phyloP scores from a whole-genome alignment of 2,797 vertebrate species.

The Silurus aristotelis region DNA sequence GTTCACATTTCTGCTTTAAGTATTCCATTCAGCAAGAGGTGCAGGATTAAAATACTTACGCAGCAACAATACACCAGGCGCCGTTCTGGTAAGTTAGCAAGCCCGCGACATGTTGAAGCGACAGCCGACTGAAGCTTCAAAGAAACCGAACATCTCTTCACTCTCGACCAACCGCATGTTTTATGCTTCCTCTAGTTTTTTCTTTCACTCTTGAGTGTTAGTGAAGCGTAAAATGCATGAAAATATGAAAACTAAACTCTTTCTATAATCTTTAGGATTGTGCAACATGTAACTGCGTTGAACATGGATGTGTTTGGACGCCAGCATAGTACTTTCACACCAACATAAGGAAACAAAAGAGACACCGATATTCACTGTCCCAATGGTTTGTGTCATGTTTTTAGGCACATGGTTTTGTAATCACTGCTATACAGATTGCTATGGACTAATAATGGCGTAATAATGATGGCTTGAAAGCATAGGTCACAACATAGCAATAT shows the following conservation, averaged over 20 bases:
- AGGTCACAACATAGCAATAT: neutral
- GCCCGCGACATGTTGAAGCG: conserved; percentile 5
- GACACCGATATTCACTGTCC: neutral
- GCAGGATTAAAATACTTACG: neutral
- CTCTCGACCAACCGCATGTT: neutral
- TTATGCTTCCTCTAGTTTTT: neutral
- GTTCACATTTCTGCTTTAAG: conserved; percentile 4
- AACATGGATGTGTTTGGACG: neutral
- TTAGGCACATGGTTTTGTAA: neutral
- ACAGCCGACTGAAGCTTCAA: neutral
- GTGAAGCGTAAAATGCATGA: neutral
- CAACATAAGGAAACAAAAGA: too few species aligned
- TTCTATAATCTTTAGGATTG: neutral
- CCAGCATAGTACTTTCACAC: neutral
- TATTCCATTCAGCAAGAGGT: neutral
- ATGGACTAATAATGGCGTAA: neutral
- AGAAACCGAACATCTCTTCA: neutral
- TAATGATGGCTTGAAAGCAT: neutral
- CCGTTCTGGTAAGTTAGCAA: neutral
- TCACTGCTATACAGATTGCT: neutral
- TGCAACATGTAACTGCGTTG: too few species aligned
- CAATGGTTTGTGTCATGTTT: neutral
- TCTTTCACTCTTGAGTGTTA: neutral
- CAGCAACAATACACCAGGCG: conserved; percentile 5
- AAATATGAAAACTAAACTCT: neutral